A percentile compares a stretch with the other conserved stretches of the same genome.
Conservation (phyloP, 2,797 vertebrate species). For the Pelobates cultripes region DNA sequence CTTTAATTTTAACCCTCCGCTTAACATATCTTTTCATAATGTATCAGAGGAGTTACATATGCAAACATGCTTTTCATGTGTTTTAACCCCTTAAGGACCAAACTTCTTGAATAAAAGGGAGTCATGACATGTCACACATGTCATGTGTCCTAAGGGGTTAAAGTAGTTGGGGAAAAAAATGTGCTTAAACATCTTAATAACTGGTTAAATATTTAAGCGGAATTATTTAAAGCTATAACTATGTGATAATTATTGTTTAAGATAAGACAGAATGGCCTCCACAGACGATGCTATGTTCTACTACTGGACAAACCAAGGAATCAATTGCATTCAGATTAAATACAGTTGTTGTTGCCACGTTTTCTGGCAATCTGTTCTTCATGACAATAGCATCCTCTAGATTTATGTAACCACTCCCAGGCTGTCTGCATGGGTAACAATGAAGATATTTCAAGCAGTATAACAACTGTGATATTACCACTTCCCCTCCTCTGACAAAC, state of each 20-base stretch:
- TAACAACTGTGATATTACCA: conserved; percentile 57
- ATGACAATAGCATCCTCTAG: conserved; percentile 75
- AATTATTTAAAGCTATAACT: not conserved
- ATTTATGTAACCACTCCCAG: conserved; percentile 75
- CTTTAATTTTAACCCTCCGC: too few species aligned
- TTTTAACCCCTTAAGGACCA: too few species aligned
- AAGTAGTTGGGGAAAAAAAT: too few species aligned
- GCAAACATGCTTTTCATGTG: too few species aligned
- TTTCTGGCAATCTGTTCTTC: conserved; percentile 77
- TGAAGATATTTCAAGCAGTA: conserved; percentile 59
- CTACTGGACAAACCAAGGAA: conserved; percentile 81
- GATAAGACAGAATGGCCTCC: conserved; percentile 73
- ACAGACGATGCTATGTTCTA: conserved; percentile 67
- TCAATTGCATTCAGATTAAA: conserved; percentile 88
- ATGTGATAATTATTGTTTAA: not conserved
- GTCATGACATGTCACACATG: too few species aligned
- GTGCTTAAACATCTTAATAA: too few species aligned
- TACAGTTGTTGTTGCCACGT: conserved; percentile 76
- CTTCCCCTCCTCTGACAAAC: conserved; percentile 30
- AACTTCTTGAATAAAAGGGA: too few species aligned
- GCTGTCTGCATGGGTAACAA: conserved; percentile 68
- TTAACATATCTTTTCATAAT: too few species aligned
- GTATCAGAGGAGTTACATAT: too few species aligned
- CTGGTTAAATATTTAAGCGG: too few species aligned
- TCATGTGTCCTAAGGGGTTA: too few species aligned